A percentile compares a stretch with the other conserved stretches of the same genome.
phyloP scores from a whole-genome alignment of 2,797 vertebrate species.

The Podarcis lilfordi region DNA sequence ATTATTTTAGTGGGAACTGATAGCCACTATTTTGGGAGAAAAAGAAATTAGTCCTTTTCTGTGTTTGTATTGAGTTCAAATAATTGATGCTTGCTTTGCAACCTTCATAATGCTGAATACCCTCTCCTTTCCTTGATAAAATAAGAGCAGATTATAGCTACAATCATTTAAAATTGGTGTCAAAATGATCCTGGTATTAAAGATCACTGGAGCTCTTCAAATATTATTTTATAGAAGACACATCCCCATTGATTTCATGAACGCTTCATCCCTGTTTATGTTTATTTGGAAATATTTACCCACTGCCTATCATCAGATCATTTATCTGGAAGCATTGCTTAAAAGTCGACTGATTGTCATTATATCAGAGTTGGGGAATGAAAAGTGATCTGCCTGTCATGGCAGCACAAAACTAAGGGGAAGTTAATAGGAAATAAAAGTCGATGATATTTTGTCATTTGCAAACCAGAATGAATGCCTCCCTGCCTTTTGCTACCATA shows the following conservation, averaged over 20 bases:
- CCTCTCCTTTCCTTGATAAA: too few species aligned
- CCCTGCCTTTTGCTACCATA: neutral
- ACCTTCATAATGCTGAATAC: too few species aligned
- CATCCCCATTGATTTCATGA: neutral
- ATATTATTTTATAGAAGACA: neutral
- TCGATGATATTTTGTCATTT: constrained; percentile 19
- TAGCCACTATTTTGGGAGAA: too few species aligned
- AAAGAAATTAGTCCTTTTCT: too few species aligned
- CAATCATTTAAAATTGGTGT: neutral
- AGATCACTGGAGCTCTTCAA: too few species aligned
- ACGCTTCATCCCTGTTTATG: constrained; percentile 5
- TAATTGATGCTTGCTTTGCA: too few species aligned
- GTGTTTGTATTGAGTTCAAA: too few species aligned
- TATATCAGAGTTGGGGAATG: neutral
- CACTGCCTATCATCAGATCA: neutral
- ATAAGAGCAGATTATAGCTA: neutral
- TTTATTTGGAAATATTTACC: constrained; percentile 1
- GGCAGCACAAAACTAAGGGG: neutral
- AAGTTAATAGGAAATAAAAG: constrained; percentile 9
- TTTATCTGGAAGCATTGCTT: neutral
- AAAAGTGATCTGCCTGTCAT: constrained; percentile 4
- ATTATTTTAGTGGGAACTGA: too few species aligned
- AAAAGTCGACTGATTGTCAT: neutral
- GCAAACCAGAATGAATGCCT: constrained; percentile 8
- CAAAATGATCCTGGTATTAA: neutral